Evolutionary conservation across 2,113 vertebrate genomes (phyloP), one percentile per base, ranked within the genome.

Genomic region (Scalopus aquaticus): DNA sequence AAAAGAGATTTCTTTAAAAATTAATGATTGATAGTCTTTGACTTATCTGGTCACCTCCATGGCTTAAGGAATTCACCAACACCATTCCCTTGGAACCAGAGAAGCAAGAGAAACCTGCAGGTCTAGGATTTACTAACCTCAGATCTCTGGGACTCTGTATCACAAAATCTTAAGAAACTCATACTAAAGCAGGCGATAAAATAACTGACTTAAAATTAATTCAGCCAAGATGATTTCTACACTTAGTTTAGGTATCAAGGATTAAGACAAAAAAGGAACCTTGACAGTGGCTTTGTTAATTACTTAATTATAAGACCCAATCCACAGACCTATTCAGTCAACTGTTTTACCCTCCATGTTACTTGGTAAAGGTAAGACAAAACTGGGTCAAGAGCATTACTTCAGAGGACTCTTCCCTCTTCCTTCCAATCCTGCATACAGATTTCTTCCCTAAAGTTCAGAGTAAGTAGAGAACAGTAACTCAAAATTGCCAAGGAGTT

Each of bases 11-110:
- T 39, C 9, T 81, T 81, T 49, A 81, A 69, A 87, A 70, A 65
- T 60, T 79, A 84, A 80, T 42, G 73, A 88, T 17, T 49, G 73
- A 64, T 37, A 82, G 24, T 20, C 20, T 65, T 44, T 54, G 44
- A 17, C 39, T 78, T 35, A 78, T 49, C 62, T 83, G 32, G 28
- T 83, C 64, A 83, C 42, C 60, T 60, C 56, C 49, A 85, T 37
- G 49, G 30, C 79, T 94, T 30, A 92, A 84, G 9, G 30, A 94
- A 91, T 28, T 74, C 35, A 92, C 22, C 17, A 72, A 83, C 60
- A 10, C 22, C 32, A 22, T 56, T 56, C 42, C 28, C 26, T 39
- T 30, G 67, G 39, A 87, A 77, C 19, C 62, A 83, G 11, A 76
- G 42, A 4, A 82, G 11, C n/a, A 20, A 49, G 46, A 72, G 39